Base-by-base conservation (phyloP, 1,140 invertebrate genomes). In the Epicauta chinensis region DNA sequence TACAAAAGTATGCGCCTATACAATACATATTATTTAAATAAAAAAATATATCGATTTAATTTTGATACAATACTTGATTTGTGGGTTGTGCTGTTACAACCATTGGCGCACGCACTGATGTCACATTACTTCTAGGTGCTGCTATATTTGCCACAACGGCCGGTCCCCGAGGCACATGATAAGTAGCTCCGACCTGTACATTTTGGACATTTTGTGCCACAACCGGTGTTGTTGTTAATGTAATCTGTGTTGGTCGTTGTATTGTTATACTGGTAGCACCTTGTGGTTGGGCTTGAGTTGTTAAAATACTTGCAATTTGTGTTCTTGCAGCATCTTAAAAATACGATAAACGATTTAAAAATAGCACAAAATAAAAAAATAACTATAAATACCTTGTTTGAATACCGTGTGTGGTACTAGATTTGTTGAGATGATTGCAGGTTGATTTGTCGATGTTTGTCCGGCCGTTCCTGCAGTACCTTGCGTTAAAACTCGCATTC, bases 61-160 rank as follows among this genome's bases (percentile, higher is more conserved):
- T 11, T 37, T 23, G 13, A 53, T 4, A 54, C 13, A 23, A 38
- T 53, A 57, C 62, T 45, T 62, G 58, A 17, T 45, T 51, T 16
- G 41, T 53, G 34, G 56, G 50, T 56, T 65, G 63, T 12, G 66
- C 60, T 9, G 63, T 60, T 29, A 66, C 65, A 32, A 69, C 60
- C 51, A 69, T 59, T n/a, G 66, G 61, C 12, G 57, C 56, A 16
- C 67, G 51, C 6, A 69, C 58, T 23, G 62, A 63, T 17, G 63
- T 58, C 5, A 69, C 64, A 56, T 66, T 69, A 44, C 67, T 68
- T 51, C 69, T 59, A 15, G 69, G 69, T 11, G 65, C 67, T 31
- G 68, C 63, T 37, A 71, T 44, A 59, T 71, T 71, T 6, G 69
- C 69, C 2, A 70, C 69, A 43, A 69, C 69, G 23, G 69, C 65